Base-by-base conservation (phyloP, 2,888 invertebrate genomes). In the Cordilura impudica region DNA sequence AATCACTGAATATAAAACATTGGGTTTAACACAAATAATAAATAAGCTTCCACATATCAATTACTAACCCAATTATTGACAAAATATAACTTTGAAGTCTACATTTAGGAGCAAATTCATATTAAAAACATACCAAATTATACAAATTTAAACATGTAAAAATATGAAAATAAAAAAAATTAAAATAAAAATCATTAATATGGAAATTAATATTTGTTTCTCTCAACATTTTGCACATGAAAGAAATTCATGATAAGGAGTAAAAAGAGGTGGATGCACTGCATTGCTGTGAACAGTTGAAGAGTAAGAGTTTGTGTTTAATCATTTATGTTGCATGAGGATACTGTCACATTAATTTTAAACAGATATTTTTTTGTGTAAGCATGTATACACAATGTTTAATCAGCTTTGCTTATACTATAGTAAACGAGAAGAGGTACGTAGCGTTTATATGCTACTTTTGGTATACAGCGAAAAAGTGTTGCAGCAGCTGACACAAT, bases 21-120 rank as follows among this genome's bases (percentile, higher is more conserved):
- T 63, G 69, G 49, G 53, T 53, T 67, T 47, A 63, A 69, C 39
- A 63, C n/a, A 2, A 69, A 74, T 74, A 61, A 51, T 69, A 45
- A 53, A 49, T 67, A 47, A 63, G 47, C 49, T 49, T 75, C 61
- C 54, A 66, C 18, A 43, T 71, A 79, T 81, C 75, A 82, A 78
- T 82, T 82, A 82, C 81, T 82, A 82, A 82, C 82, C 82, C 81
- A 82, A 82, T 82, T 82, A 78, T 71, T 5, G 26, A 23, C 56
- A 65, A 63, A 69, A 51, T 12, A 49, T 49, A 61, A 61, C n/a
- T n/a, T n/a, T n/a, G n/a, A 26, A 21, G 54, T 43, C 18, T 43
- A 71, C 54, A 61, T 79, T 67, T 70, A 75, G 66, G 74, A 54
- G 71, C 47, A 31, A 43, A 31, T 51, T 5, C 10, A 45, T 39